Percentiles rank a stretch among this genome's conserved stretches.
phyloP scores from a whole-genome alignment of 2,113 vertebrate species.

The Oryzias curvinotus region DNA sequence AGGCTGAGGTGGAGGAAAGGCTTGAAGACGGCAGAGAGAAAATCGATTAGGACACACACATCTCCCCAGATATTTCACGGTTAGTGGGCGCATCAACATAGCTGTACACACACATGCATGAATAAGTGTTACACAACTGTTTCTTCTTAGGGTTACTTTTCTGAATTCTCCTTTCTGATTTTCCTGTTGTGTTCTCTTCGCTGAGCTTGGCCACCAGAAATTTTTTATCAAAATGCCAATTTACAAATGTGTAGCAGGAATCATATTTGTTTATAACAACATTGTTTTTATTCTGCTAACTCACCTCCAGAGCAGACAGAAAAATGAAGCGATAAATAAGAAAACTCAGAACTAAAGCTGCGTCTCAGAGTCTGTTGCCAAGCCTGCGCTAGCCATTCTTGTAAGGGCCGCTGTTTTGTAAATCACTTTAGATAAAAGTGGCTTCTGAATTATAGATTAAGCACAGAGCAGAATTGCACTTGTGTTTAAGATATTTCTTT shows the following conservation, averaged over 20 bases:
- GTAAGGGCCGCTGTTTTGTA: constrained; percentile 33
- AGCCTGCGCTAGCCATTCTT: constrained; percentile 32
- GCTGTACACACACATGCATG: constrained; percentile 11
- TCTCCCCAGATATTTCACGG: constrained; percentile 25
- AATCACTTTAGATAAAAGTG: constrained; percentile 54
- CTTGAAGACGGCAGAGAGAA: constrained; percentile 58
- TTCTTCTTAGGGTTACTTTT: constrained; percentile 23
- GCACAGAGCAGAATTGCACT: constrained; percentile 41
- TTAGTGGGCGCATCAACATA: not conserved
- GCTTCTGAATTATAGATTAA: constrained; percentile 56
- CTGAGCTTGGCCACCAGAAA: constrained; percentile 10
- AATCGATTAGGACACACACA: constrained; percentile 56
- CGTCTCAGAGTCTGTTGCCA: constrained; percentile 24
- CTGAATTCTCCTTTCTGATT: constrained; percentile 18
- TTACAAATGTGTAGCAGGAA: not conserved
- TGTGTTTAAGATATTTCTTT: constrained; percentile 55
- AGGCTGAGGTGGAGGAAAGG: constrained; percentile 33
- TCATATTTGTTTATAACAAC: not conserved
- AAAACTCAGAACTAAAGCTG: constrained; percentile 4
- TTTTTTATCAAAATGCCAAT: no score
- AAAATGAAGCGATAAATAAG: constrained; percentile 19
- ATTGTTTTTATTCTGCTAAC: constrained; percentile 1
- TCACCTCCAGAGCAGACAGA: constrained; percentile 10
- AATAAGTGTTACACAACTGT: constrained; percentile 40
- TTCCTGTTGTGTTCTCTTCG: constrained; percentile 45